These are phyloP conservation scores for Sardina pilchardus DNA, from an alignment of 2,113 vertebrate genomes.

Conservation along the genomic window DNA sequence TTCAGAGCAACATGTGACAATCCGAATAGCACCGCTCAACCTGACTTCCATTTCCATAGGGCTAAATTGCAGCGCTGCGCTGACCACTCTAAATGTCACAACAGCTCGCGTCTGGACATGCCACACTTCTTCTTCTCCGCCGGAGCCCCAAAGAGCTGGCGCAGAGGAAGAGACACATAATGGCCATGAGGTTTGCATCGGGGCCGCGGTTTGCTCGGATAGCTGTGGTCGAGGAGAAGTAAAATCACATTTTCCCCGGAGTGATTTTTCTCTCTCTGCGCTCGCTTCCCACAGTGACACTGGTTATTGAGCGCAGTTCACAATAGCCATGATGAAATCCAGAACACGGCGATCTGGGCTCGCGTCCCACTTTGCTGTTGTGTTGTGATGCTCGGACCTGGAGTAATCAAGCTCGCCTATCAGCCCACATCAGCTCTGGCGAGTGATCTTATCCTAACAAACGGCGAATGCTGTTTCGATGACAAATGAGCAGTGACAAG, in stretches of 20 bases:
- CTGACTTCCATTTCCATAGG: neutral
- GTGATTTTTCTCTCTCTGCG: constrained; percentile 19
- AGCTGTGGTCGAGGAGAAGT: constrained; percentile 30
- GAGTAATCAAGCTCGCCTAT: neutral
- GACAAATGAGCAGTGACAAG: too few species aligned
- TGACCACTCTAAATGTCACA: neutral
- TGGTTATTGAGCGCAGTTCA: neutral
- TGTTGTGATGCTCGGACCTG: neutral
- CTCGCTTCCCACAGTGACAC: constrained; percentile 40
- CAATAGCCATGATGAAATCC: constrained; percentile 28
- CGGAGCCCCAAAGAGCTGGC: neutral
- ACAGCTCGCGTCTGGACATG: neutral
- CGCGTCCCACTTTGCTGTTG: neutral
- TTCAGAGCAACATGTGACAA: neutral
- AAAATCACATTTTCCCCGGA: constrained; percentile 42
- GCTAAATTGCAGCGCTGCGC: neutral
- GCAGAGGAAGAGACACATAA: neutral
- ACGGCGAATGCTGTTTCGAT: too few species aligned
- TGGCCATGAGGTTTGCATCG: constrained; percentile 46
- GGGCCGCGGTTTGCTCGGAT: constrained; percentile 35
- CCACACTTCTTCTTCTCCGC: constrained; percentile 21
- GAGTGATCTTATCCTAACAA: too few species aligned
- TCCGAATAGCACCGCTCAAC: neutral
- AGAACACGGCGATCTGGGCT: constrained; percentile 13
- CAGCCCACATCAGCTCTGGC: too few species aligned